Conservation (phyloP, 2,797 vertebrate species). For the Discoglossus pictus region DNA sequence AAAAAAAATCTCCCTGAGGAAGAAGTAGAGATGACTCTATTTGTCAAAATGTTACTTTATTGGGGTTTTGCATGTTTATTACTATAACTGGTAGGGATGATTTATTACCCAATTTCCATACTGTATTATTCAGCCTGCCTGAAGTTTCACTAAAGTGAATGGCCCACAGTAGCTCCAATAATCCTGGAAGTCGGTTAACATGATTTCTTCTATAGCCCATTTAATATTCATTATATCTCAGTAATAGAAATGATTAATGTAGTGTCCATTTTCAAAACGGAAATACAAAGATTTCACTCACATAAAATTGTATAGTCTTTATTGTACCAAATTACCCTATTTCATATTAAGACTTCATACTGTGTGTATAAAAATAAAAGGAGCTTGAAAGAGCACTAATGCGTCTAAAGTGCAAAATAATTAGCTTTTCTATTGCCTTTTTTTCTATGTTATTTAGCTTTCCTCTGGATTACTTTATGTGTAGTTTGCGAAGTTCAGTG, state of each 20-base stretch:
- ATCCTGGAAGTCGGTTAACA: slow-evolving; percentile 60
- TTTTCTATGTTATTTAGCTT: slow-evolving; percentile 22
- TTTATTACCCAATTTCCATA: slow-evolving; percentile 55
- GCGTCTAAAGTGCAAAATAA: slow-evolving; percentile 37
- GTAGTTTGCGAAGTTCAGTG: slow-evolving; percentile 5
- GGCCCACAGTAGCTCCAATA: slow-evolving; percentile 55
- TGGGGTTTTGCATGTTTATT: slow-evolving; percentile 61
- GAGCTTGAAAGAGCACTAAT: slow-evolving; percentile 34
- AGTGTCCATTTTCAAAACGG: slow-evolving; percentile 44
- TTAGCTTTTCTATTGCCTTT: slow-evolving; percentile 11
- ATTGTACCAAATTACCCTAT: slow-evolving; percentile 41
- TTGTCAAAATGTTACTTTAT: slow-evolving; percentile 49
- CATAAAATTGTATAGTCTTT: slow-evolving; percentile 24
- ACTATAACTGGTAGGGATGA: slow-evolving; percentile 57
- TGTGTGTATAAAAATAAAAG: slow-evolving; percentile 33
- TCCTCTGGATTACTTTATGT: neutral
- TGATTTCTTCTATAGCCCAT: slow-evolving; percentile 57
- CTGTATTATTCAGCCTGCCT: slow-evolving; percentile 63
- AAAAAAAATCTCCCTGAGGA: slow-evolving; percentile 46
- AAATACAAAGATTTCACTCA: slow-evolving; percentile 24
- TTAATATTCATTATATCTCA: slow-evolving; percentile 63
- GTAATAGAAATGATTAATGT: slow-evolving; percentile 60
- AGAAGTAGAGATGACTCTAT: slow-evolving; percentile 48
- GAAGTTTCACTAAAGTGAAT: slow-evolving; percentile 56
- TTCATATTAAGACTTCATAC: slow-evolving; percentile 39